Evolutionary conservation across 2,888 invertebrate genomes (phyloP).

Genomic region (Drosophila bunnanda): DNA sequence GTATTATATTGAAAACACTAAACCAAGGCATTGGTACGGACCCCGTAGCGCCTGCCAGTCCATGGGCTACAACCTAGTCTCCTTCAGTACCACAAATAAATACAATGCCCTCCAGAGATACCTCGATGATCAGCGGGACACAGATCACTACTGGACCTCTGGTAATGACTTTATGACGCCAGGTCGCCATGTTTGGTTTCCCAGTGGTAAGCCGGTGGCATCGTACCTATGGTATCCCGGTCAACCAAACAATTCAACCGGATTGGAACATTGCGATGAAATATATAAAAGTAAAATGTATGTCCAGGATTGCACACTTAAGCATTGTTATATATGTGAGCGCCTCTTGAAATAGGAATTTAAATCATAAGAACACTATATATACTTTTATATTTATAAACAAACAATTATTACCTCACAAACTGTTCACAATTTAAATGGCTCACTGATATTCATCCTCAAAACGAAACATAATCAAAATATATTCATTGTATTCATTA

Average conservation of each 20-base stretch:
- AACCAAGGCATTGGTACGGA: neutral
- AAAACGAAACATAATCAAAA: neutral
- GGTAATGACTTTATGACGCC: neutral
- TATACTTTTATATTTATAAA: neutral
- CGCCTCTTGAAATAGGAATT: neutral
- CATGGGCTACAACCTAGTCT: neutral
- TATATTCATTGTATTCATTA: neutral
- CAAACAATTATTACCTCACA: neutral
- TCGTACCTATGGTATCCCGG: neutral
- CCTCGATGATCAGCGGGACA: neutral
- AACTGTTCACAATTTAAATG: neutral
- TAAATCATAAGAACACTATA: neutral
- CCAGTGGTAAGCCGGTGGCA: neutral
- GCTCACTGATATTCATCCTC: neutral
- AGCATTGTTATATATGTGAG: neutral
- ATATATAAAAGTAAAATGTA: neutral
- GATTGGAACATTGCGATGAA: neutral
- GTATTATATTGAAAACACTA: conserved; percentile 1
- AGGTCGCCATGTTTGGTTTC: neutral
- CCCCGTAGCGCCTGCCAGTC: neutral
- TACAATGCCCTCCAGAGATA: neutral
- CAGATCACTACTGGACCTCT: neutral
- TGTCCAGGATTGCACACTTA: neutral
- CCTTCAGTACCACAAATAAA: neutral
- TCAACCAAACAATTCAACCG: neutral